phyloP scores from a whole-genome alignment of 2,113 vertebrate genomes.

The Dicentrarchus labrax region DNA sequence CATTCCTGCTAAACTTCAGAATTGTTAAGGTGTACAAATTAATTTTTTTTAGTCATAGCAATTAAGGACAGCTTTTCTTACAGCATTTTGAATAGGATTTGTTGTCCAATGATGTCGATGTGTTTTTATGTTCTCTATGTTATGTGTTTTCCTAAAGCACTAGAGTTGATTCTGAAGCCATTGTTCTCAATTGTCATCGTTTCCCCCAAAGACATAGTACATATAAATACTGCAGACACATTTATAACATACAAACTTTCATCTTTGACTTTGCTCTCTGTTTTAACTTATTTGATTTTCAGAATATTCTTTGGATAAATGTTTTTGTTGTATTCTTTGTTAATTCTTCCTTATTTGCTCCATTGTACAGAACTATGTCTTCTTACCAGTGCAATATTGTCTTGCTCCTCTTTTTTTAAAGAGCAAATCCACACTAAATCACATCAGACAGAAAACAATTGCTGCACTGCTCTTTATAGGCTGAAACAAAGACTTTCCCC shows the following conservation, averaged over 20 bases:
- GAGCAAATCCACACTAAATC: conserved; percentile 64
- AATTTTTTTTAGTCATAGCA: neutral
- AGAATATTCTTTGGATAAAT: conserved; percentile 1
- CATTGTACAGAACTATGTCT: conserved; percentile 8
- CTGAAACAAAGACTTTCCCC: conserved; percentile 25
- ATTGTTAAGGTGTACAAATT: neutral
- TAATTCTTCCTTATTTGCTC: conserved; percentile 4
- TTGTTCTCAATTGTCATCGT: neutral
- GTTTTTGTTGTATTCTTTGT: conserved; percentile 8
- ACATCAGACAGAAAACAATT: conserved; percentile 61
- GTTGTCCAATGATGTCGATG: neutral
- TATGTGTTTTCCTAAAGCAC: too few relatives aligned
- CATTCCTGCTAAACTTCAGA: too few relatives aligned
- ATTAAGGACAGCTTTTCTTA: neutral
- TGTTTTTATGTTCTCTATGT: too few relatives aligned
- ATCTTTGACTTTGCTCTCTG: neutral
- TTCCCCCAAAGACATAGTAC: neutral
- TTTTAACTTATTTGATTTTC: neutral
- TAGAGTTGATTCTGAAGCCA: neutral
- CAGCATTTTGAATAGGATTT: neutral
- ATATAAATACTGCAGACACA: neutral
- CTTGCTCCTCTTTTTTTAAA: conserved; percentile 65
- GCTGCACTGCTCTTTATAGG: conserved; percentile 31
- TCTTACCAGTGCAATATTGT: conserved; percentile 19
- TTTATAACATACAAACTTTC: neutral